phyloP scores from a whole-genome alignment of 2,113 vertebrate genomes.

The Bagarius yarrelli region DNA sequence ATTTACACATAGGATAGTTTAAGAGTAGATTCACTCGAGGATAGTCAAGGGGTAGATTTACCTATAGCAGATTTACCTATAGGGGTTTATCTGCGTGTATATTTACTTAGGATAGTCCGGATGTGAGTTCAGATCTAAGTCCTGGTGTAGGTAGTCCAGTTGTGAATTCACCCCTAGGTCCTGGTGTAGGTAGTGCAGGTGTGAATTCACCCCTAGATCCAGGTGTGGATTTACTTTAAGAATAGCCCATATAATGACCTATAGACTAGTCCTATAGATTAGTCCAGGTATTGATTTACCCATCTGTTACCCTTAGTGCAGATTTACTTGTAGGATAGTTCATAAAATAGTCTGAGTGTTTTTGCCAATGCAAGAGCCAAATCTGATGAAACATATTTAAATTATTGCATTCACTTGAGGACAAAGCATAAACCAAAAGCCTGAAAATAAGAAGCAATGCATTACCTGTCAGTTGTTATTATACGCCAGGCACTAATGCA shows the following conservation, averaged over 20 bases:
- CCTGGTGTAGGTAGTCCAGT: too few species aligned
- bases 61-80: not conserved
- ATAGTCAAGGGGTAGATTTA: not conserved
- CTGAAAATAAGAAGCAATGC: not conserved
- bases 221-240: not conserved
- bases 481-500: not conserved
- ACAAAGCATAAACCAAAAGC: constrained; percentile 8
- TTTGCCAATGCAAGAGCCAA: not conserved
- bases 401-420: not conserved
- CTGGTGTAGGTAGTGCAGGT: too few species aligned
- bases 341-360: not conserved
- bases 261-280: too few species aligned
- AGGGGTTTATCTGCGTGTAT: not conserved
- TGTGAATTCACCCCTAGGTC: too few species aligned
- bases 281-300: not conserved
- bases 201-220: too few species aligned
- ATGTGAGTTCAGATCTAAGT: not conserved
- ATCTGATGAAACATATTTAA: not conserved
- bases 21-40: not conserved
- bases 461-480: constrained; percentile 22
- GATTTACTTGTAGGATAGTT: not conserved
- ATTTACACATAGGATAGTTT: not conserved
- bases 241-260: not conserved
- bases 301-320: not conserved
- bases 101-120: not conserved